Evolutionary conservation across 23 tunicate species (phyloP).

Genomic region (Diplosoma virens): DNA sequence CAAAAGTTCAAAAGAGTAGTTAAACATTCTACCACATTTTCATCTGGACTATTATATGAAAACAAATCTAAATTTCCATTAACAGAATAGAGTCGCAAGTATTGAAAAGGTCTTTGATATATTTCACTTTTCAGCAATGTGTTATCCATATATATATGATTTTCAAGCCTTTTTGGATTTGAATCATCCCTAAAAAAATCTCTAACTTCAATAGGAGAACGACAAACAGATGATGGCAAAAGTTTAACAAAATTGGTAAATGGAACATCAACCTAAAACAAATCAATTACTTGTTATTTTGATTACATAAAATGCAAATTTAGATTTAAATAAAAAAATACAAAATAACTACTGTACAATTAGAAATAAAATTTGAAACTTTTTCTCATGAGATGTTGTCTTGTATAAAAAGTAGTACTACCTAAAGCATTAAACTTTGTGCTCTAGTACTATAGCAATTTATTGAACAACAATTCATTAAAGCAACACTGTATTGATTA

Average conservation of each 20-base stretch:
- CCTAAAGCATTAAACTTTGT: no score
- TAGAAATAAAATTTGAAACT: not conserved
- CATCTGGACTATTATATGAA: constrained; percentile 5
- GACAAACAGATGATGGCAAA: constrained; percentile 8
- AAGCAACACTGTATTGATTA: no score
- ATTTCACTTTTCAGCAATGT: constrained; percentile 26
- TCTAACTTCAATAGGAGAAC: constrained; percentile 9
- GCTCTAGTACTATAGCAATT: no score
- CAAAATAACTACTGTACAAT: not conserved
- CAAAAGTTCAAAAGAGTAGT: constrained; percentile 27
- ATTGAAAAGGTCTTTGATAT: constrained; percentile 64
- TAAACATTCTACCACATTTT: constrained; percentile 27
- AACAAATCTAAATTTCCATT: constrained; percentile 29
- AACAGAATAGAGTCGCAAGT: not conserved
- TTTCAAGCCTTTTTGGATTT: not conserved
- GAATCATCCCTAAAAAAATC: not conserved
- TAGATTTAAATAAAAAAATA: not conserved
- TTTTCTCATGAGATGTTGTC: not conserved
- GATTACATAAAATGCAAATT: no score
- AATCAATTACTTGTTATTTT: no score
- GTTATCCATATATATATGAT: constrained; percentile 38
- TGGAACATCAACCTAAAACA: not conserved
- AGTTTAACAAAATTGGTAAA: constrained; percentile 13
- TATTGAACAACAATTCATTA: no score
- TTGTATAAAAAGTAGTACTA: no score